Evolutionary conservation across 2,888 invertebrate species (phyloP), one percentile per base, ranked within the genome.

Genomic region (Patella depressa): DNA sequence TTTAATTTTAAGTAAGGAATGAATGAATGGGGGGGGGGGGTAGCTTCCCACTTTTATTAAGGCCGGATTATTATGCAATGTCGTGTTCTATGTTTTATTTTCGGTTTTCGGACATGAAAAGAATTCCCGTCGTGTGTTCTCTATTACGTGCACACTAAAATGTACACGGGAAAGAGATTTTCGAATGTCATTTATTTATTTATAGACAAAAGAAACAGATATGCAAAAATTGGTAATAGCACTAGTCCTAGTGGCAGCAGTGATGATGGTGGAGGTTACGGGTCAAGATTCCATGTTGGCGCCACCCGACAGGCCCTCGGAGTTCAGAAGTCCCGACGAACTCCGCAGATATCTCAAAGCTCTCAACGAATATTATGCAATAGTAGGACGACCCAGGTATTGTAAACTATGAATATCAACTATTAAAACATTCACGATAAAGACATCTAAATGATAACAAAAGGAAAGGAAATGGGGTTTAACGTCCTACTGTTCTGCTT

Each of bases 361-460:
- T 53, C 90, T 93, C 72, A 93, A 92, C 83, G 93, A 93, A 85
- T 93, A 93, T 86, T 93, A 93, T 84, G 92, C 92, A 53, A 90
- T 93, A 71, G 93, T 91, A 9, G 93, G 93, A 53, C 90, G 93
- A 87, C 92, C 93, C 69, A 92, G 93, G 93, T 93, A 87, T 80
- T 83, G 75, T 12, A 17, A n/a, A 55, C 14, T 12, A 59, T 34
- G 7, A 15, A 11, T 17, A 19, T 72, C n/a, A 7, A 45, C 17
- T 4, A 45, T 29, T 29, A 12, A 72, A 14, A n/a, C 34, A 45
- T 72, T 12, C 11, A 12, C 5, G 12, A 19, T n/a, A 5, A n/a
- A 19, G 65, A n/a, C 17, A 19, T 4, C 5, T 65, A 0, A 3
- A 5, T 17, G 65, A 19, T 65, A 9, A 71, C 24, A 34, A 15